Evolutionary conservation across 2,888 invertebrate species (phyloP), one percentile per base, ranked within the genome.

Genomic region (Tetragonisca angustula): DNA sequence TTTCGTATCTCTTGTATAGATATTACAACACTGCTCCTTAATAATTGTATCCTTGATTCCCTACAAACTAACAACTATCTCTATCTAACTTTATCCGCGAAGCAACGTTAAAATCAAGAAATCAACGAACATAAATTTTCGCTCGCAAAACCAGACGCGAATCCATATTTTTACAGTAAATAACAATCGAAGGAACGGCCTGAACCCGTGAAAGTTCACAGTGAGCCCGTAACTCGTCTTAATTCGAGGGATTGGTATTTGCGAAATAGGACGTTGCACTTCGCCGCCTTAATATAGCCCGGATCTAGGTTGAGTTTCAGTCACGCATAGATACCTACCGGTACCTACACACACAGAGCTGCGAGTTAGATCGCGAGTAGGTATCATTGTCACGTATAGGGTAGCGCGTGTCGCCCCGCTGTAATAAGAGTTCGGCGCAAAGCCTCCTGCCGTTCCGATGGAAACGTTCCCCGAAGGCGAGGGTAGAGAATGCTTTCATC

Each of bases 361-460:
- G 62, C 79, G 79, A 68, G 68, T 62, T 61, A 56, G 76, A 87
- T 79, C 76, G 79, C 36, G 52, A 61, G 43, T 43, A 43, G 43
- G 43, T 79, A 76, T 84, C 84, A 76, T 79, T 79, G 70, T 78
- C 67, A 65, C 81, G 73, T 87, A 67, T 74, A 62, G 76, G 79
- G 67, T 79, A 69, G 76, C 72, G 56, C 52, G 81, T 79, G 79
- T 79, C 85, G 81, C 76, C 19, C 19, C 19, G 27, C 52, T 77
- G 87, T 85, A 87, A 87, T 87, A 87, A 85, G 79, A 72, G 77
- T 52, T 13, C 76, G 61, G 72, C 67, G 87, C 73, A 73, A 71
- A 84, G 81, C 76, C 82, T 85, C 75, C 84, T 61, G 81, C 76
- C 81, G 87, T 62, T 76, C n/a, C 72, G 87, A 85, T 85, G 82